phyloP scores from a whole-genome alignment of 2,113 vertebrate genomes.

The Amblyopsis rosae region DNA sequence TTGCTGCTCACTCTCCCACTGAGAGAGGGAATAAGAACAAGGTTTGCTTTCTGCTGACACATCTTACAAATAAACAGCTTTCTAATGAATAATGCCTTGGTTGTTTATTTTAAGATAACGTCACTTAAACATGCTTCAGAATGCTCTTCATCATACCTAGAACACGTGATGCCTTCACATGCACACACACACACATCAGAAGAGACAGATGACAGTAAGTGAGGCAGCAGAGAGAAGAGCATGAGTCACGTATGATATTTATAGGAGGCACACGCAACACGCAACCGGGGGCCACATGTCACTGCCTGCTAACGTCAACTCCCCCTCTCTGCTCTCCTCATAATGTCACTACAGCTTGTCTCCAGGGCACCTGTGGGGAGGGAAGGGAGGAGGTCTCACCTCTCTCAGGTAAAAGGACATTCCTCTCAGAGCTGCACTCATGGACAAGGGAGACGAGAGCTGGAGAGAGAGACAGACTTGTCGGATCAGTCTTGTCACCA shows the following conservation, averaged over 20 bases:
- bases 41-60: constrained; percentile 1
- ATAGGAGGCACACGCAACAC: constrained; percentile 26
- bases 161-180: too few species aligned
- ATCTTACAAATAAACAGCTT: not conserved
- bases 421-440: constrained; percentile 84
- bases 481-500: constrained; percentile 11
- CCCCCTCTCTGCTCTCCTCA: not conserved
- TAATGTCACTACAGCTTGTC: constrained; percentile 67
- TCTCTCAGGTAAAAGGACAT: constrained; percentile 92
- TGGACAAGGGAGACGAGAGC: constrained; percentile 86
- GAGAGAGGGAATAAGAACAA: constrained; percentile 2
- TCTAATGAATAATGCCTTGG: not conserved
- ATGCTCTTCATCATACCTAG: constrained; percentile 3
- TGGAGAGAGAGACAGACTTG: constrained; percentile 44
- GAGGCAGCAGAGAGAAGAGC: constrained; percentile 53
- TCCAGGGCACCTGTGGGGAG: constrained; percentile 22
- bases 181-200: constrained; percentile 25
- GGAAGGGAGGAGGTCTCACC: constrained; percentile 63
- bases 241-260: constrained; percentile 53
- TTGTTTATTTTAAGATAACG: not conserved
- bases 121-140: not conserved
- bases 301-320: not conserved
- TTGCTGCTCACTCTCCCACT: constrained; percentile 85
- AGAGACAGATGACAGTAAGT: constrained; percentile 43
- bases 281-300: not conserved